A percentile compares a stretch with the other conserved stretches of the same genome.
Evolutionary conservation across 1,140 invertebrate genomes (phyloP).

Genomic region (Aricia agestis): DNA sequence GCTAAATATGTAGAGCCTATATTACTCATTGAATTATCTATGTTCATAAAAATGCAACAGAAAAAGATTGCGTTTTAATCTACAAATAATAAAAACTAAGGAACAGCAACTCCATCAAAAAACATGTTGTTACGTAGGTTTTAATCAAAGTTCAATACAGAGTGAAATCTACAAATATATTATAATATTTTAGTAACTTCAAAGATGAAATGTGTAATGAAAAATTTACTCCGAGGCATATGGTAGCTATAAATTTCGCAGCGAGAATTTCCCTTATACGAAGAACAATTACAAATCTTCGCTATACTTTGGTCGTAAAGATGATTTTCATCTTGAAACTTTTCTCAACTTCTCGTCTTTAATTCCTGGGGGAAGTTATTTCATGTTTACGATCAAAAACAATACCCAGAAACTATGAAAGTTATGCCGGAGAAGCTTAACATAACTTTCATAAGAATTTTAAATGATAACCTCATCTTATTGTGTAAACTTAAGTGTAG

Average conservation of each 20-base stretch:
- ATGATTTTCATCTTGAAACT: slow-evolving; percentile 9
- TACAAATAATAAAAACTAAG: too few relatives aligned
- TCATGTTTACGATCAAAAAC: slow-evolving; percentile 16
- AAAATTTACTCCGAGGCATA: neutral
- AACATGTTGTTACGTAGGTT: too few relatives aligned
- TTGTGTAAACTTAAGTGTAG: neutral
- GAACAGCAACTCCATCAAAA: too few relatives aligned
- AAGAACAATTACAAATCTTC: slow-evolving; percentile 2
- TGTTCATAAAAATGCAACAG: too few relatives aligned
- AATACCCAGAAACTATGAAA: slow-evolving; percentile 12
- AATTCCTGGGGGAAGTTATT: slow-evolving; percentile 8
- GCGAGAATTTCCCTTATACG: neutral
- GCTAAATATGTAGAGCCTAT: too few relatives aligned
- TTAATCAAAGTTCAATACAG: neutral
- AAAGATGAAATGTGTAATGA: neutral
- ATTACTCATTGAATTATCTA: too few relatives aligned
- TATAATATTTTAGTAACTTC: neutral
- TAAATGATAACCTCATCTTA: neutral
- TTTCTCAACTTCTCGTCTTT: neutral
- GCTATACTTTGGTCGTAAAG: neutral
- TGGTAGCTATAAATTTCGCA: neutral
- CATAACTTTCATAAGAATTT: slow-evolving; percentile 3
- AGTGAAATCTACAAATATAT: neutral
- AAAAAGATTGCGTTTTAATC: too few relatives aligned
- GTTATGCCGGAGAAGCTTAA: neutral